phyloP scores from a whole-genome alignment of 92 coral and sea anemone genomes.

The Bergia sp. region DNA sequence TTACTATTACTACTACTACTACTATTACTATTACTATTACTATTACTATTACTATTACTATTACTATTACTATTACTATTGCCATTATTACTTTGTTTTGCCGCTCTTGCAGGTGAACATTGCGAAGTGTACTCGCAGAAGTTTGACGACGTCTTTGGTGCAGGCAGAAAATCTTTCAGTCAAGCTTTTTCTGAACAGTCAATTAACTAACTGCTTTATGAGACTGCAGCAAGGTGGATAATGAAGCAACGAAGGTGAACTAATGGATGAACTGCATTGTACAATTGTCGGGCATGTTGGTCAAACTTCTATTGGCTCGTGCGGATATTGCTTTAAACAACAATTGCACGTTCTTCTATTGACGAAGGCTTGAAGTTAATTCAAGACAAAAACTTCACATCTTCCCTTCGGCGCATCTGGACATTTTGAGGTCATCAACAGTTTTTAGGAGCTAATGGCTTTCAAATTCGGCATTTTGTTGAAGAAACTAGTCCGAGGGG shows the following conservation, averaged over 20 bases:
- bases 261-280: background rate
- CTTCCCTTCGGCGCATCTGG: too few species aligned
- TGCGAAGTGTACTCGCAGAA: constrained; percentile 83
- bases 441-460: too few species aligned
- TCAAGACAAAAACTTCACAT: too few species aligned
- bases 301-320: background rate
- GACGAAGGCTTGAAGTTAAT: too few species aligned
- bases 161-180: constrained; percentile 38
- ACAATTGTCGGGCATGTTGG: background rate
- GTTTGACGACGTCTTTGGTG: constrained; percentile 84
- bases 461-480: too few species aligned
- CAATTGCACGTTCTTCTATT: too few species aligned
- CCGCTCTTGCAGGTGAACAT: constrained; percentile 74
- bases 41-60: background rate
- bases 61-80: too few species aligned
- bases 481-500: too few species aligned
- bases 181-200: background rate
- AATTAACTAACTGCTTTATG: background rate
- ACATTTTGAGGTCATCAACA: too few species aligned
- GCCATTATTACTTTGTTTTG: background rate
- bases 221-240: background rate
- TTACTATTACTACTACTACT: too few species aligned
- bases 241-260: background rate
- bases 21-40: too few species aligned
- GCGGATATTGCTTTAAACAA: background rate